phyloP scores from a whole-genome alignment of 1,140 invertebrate genomes.

The Macrocentrus cingulum region DNA sequence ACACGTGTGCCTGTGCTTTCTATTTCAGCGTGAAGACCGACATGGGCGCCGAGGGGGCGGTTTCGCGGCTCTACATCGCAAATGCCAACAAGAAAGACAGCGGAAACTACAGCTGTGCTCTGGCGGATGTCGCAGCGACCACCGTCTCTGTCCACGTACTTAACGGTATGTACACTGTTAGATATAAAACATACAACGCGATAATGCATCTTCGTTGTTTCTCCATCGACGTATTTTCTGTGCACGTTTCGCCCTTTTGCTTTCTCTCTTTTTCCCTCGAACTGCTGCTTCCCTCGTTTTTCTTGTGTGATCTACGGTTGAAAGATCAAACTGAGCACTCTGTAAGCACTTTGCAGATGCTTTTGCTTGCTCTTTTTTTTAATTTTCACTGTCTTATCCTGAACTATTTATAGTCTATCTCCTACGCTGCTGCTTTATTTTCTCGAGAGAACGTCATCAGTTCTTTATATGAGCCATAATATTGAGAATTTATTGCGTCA shows the following conservation, averaged over 20 bases:
- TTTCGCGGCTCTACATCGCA: constrained; percentile 79
- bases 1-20: constrained; percentile 32
- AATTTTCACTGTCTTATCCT: background rate
- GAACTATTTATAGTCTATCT: background rate
- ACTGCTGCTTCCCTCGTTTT: background rate
- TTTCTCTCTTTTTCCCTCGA: background rate
- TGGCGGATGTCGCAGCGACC: constrained; percentile 75
- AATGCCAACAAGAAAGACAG: constrained; percentile 81
- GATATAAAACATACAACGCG: background rate
- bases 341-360: background rate
- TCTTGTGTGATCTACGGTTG: background rate
- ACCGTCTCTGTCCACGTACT: constrained; percentile 79
- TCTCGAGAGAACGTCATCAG: too few species aligned
- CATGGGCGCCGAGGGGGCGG: constrained; percentile 71
- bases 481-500: too few species aligned
- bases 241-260: background rate
- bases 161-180: constrained; percentile 66
- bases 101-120: constrained; percentile 82
- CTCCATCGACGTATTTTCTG: constrained; percentile 1
- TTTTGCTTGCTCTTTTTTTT: background rate
- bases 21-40: constrained; percentile 78
- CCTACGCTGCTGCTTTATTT: background rate
- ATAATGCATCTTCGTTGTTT: constrained; percentile 17
- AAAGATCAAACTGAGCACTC: constrained; percentile 1
- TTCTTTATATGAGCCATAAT: too few species aligned